These are phyloP conservation scores for Daubentonia madagascariensis DNA, from an alignment of 2,113 vertebrate genomes.

Conservation along the genomic window DNA sequence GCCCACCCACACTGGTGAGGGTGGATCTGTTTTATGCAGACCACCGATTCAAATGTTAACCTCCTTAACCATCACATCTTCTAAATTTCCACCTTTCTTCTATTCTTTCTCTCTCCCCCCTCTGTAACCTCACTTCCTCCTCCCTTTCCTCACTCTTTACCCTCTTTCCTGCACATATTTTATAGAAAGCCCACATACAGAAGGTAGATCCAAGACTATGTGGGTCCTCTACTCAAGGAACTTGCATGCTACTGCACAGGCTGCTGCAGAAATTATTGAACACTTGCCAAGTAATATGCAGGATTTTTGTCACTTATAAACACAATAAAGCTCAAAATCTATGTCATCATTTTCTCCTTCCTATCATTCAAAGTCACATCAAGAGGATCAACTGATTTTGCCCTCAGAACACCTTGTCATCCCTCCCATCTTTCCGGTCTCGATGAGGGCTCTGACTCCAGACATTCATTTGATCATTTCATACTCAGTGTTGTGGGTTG, in stretches of 20 bases:
- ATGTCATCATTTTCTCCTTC: not conserved
- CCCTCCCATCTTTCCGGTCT: not conserved
- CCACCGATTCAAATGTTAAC: not conserved
- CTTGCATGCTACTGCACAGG: fast-evolving
- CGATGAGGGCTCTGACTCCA: not conserved
- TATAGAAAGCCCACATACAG: not conserved
- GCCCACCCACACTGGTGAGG: too few species aligned
- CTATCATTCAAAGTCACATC: not conserved
- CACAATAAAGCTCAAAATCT: not conserved
- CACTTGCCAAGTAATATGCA: not conserved
- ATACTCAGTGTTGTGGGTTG: not conserved
- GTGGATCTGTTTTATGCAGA: not conserved
- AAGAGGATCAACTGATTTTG: not conserved
- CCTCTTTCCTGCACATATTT: not conserved
- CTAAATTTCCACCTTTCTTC: not conserved
- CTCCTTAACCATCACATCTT: not conserved
- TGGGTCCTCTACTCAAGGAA: not conserved
- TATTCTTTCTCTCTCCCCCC: not conserved
- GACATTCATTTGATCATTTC: not conserved
- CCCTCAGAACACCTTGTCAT: not conserved
- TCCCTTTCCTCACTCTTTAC: not conserved
- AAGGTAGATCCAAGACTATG: not conserved
- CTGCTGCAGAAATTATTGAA: not conserved
- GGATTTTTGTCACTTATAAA: not conserved
- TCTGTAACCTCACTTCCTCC: not conserved